These are phyloP conservation scores for Luscinia luscinia DNA, from an alignment of 2,797 vertebrate species.

Conservation along the genomic window DNA sequence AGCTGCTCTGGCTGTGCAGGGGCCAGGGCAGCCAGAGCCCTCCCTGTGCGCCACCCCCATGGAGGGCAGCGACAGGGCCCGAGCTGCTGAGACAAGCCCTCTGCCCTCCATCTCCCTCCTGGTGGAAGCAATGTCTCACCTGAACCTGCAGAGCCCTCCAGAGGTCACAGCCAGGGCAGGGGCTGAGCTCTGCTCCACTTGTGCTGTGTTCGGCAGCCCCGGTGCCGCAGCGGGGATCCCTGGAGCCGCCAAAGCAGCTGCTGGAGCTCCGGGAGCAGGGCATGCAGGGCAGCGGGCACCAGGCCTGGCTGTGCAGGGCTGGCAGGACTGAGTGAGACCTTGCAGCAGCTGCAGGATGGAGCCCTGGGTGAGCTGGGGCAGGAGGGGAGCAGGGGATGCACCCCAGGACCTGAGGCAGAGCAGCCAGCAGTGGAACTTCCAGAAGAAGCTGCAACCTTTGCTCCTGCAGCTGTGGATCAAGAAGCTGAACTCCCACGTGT, in stretches of 20 bases:
- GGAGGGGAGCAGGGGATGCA: background rate
- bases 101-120: fast-evolving
- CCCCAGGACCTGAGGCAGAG: background rate
- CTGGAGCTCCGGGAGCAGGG: background rate
- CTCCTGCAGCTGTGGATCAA: background rate
- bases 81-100: background rate
- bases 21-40: background rate
- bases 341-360: fast-evolving
- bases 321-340: fast-evolving
- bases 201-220: background rate
- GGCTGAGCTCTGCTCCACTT: background rate
- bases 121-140: background rate
- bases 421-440: background rate
- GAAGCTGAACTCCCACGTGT: background rate
- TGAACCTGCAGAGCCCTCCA: background rate
- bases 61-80: fast-evolving
- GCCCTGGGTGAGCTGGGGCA: background rate
- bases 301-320: background rate
- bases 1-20: background rate
- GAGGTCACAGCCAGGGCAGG: fast-evolving
- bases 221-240: background rate
- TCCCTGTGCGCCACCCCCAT: fast-evolving
- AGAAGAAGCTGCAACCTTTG: background rate
- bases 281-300: background rate
- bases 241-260: background rate